A percentile compares a stretch with the other conserved stretches of the same genome.
Conservation (phyloP, 2,888 invertebrate species). For the Cactoblastis cactorum region DNA sequence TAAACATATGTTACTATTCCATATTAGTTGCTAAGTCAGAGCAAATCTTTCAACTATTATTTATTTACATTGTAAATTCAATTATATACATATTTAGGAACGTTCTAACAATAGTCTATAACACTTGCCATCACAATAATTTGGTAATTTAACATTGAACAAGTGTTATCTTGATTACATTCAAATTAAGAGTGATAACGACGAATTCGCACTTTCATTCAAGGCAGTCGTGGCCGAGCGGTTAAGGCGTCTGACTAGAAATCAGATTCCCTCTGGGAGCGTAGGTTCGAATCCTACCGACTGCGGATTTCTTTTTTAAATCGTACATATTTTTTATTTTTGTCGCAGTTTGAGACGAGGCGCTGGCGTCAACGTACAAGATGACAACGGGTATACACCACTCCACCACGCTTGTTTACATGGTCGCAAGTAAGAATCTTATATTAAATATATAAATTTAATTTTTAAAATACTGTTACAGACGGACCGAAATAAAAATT, state of each 20-base stretch:
- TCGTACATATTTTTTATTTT: slow-evolving; percentile 27
- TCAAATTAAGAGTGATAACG: not conserved
- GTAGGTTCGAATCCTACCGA: slow-evolving; percentile 94
- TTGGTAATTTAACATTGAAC: not conserved
- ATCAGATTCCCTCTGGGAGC: slow-evolving; percentile 95
- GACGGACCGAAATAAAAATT: no score
- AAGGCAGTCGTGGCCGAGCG: slow-evolving; percentile 90
- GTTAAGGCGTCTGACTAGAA: slow-evolving; percentile 94
- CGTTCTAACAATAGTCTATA: not conserved
- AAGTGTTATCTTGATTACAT: not conserved
- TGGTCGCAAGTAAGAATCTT: slow-evolving; percentile 88
- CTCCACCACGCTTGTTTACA: slow-evolving; percentile 96
- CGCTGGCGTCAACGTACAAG: slow-evolving; percentile 95
- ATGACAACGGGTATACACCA: slow-evolving; percentile 94
- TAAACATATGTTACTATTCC: no score
- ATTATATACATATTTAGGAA: no score
- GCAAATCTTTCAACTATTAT: no score
- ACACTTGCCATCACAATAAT: not conserved
- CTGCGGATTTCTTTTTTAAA: slow-evolving; percentile 81
- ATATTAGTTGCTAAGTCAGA: no score
- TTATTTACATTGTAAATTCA: no score
- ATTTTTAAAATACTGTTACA: not conserved
- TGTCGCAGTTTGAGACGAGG: slow-evolving; percentile 89
- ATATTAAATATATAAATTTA: not conserved
- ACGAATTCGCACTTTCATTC: slow-evolving; percentile 11